Base-by-base conservation (phyloP, 2,888 invertebrate genomes). In the Oithona nana region DNA sequence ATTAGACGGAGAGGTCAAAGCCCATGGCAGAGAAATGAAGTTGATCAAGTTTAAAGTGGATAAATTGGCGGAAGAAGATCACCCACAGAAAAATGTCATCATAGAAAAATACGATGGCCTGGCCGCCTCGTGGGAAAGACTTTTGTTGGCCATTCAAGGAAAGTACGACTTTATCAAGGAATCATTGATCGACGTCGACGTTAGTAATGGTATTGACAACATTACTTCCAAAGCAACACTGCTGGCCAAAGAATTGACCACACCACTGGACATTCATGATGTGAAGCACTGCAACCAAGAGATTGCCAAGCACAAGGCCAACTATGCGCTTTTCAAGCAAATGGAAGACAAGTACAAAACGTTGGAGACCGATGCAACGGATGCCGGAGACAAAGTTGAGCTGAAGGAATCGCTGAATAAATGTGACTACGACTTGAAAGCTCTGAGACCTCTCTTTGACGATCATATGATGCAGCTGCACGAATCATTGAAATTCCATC, bases 321-420 rank as follows among this genome's bases (percentile, higher is more conserved):
- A 93, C 20, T 95, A 95, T 71, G 83, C 82, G 64, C 97, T 97
- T 70, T 78, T 97, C 66, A 76, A 78, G 1, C 78, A 83, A n/a
- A 86, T 89, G 80, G 83, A 87, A 69, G 82, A 82, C 65, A 84
- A 86, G 67, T 84, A 93, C 1, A 79, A 80, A 31, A 82, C 84
- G 63, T 77, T 94, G 16, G 71, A 71, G 22, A 67, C 66, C 2
- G 70, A 73, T 57, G 78, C 93, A 8, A 82, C 86, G 66, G 87
- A 90, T 74, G 84, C 97, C 83, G 88, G 86, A 0, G 88, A 86
- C 64, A 94, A 90, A 0, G 95, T 97, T 75, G 97, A 94, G 75
- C 94, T 95, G 76, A 85, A 89, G 1, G 83, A 80, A 1, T 84
- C 85, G 67, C 24, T 28, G n/a, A 20, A 24, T 31, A 22, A 28